Percentiles rank a stretch among this genome's conserved stretches.
Conservation (phyloP, 1,140 invertebrate species). For the Caligus rogercresseyi region DNA sequence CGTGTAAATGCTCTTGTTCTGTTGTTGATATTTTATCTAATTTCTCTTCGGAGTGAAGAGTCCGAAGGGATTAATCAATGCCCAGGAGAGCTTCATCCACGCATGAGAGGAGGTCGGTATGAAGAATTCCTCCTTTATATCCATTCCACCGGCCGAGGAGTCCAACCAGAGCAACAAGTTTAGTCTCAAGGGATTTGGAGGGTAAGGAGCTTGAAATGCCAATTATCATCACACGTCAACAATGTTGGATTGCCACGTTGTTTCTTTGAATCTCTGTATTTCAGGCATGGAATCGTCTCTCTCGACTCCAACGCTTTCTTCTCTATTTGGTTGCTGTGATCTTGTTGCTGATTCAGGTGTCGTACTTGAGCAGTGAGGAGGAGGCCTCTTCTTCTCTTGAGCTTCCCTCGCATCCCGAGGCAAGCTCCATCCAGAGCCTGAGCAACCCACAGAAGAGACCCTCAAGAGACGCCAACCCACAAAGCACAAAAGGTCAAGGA, state of each 20-base stretch:
- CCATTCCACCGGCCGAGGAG: not conserved
- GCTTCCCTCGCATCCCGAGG: not conserved
- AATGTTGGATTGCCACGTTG: too few relatives aligned
- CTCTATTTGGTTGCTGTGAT: not conserved
- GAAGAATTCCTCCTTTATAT: not conserved
- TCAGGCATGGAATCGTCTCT: constrained; percentile 11
- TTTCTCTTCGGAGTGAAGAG: too few relatives aligned
- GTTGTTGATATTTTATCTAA: too few relatives aligned
- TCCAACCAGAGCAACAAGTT: too few relatives aligned
- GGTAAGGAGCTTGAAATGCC: not conserved
- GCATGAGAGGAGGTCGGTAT: too few relatives aligned
- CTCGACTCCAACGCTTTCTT: not conserved
- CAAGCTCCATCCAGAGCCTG: not conserved
- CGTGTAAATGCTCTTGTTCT: too few relatives aligned
- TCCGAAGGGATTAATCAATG: too few relatives aligned
- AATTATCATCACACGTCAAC: too few relatives aligned
- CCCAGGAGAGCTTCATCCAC: too few relatives aligned
- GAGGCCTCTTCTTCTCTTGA: not conserved
- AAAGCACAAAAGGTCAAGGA: not conserved
- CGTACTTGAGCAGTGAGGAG: not conserved
- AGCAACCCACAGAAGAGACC: not conserved
- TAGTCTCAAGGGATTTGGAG: too few relatives aligned
- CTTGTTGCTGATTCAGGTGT: not conserved
- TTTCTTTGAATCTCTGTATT: not conserved
- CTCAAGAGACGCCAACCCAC: not conserved